Percentiles rank a stretch among this genome's conserved stretches.
These are phyloP conservation scores for Hoplodrina blanda DNA, from an alignment of 2,888 invertebrate species.

Conservation along the genomic window DNA sequence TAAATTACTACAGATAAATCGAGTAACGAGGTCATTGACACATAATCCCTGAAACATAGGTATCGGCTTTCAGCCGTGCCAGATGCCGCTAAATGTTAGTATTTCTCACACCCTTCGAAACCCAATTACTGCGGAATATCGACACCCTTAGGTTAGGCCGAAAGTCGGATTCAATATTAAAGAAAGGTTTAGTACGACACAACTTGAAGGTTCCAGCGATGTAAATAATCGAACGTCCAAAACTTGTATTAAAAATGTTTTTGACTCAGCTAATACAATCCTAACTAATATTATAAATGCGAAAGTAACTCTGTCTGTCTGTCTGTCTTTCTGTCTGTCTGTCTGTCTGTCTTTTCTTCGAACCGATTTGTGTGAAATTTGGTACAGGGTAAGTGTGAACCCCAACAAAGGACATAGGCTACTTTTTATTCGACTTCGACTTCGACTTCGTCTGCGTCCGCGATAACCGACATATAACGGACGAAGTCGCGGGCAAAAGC, in stretches of 20 bases:
- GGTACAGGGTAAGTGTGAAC: too few relatives aligned
- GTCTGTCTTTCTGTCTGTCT: too few relatives aligned
- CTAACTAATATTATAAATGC: too few relatives aligned
- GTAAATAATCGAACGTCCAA: neutral
- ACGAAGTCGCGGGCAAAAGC: too few relatives aligned
- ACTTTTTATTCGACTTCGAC: too few relatives aligned
- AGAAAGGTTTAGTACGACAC: neutral
- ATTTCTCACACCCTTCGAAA: conserved; percentile 28
- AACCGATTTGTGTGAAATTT: too few relatives aligned
- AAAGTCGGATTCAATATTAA: conserved; percentile 20
- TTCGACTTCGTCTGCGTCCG: too few relatives aligned
- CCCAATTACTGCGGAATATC: conserved; percentile 34
- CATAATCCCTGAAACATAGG: neutral
- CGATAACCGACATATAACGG: too few relatives aligned
- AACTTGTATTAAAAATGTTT: neutral
- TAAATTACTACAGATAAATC: neutral
- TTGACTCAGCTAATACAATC: too few relatives aligned
- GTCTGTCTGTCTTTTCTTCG: too few relatives aligned
- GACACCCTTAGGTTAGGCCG: neutral
- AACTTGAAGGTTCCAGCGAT: neutral
- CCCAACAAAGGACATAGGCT: too few relatives aligned
- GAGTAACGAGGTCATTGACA: neutral
- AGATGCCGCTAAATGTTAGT: conserved; percentile 18
- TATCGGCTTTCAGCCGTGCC: neutral
- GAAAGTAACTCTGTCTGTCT: too few relatives aligned